A percentile compares a stretch with the other conserved stretches of the same genome.
Evolutionary conservation across 2,113 vertebrate species (phyloP).

Genomic region (Upupa epops): DNA sequence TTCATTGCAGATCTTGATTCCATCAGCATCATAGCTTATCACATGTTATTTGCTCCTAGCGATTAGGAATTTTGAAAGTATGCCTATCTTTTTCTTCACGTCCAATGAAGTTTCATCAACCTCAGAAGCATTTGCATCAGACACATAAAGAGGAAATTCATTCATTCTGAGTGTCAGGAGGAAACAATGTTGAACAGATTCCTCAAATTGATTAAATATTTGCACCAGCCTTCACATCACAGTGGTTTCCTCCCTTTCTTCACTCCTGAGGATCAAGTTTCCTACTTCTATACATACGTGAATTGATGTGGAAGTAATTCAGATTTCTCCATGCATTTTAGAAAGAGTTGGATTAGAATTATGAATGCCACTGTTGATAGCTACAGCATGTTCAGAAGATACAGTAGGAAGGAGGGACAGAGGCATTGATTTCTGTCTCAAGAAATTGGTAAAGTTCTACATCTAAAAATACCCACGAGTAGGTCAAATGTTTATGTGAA

Average conservation of each 20-base stretch:
- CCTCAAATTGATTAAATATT: not conserved
- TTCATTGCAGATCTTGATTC: not conserved
- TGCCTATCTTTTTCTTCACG: conserved; percentile 30
- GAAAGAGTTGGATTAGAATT: not conserved
- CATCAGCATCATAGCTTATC: not conserved
- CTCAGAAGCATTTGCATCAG: conserved; percentile 35
- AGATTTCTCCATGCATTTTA: not conserved
- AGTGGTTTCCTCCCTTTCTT: not conserved
- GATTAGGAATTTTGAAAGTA: conserved; percentile 43
- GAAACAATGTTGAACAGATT: not conserved
- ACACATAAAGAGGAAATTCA: conserved; percentile 1
- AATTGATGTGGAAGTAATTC: not conserved
- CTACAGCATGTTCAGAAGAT: no score
- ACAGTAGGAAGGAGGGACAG: no score
- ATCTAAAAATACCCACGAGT: no score
- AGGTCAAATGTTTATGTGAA: no score
- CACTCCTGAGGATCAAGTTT: not conserved
- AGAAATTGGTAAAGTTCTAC: no score
- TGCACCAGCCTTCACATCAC: not conserved
- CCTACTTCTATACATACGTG: not conserved
- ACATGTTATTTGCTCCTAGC: conserved; percentile 8
- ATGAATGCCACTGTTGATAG: not conserved
- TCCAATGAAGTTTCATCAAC: conserved; percentile 45
- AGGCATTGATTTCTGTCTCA: no score
- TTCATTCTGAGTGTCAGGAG: not conserved